phyloP scores from a whole-genome alignment of 2,113 vertebrate species.

The Bolborhynchus lineola region DNA sequence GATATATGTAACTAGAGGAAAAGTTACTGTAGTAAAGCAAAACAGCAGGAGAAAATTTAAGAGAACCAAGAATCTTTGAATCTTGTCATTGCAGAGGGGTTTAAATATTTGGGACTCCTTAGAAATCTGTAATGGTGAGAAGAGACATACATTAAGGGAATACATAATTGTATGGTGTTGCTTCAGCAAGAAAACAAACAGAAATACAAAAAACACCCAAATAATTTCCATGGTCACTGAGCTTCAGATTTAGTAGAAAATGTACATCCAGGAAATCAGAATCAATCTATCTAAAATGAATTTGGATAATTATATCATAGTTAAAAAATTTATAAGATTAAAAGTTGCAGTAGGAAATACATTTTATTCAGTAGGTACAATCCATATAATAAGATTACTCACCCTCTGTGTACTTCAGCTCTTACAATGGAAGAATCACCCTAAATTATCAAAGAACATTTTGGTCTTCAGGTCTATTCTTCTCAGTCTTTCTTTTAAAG shows the following conservation, averaged over 20 bases:
- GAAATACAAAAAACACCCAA: rapidly evolving
- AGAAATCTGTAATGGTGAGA: neutral
- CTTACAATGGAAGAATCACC: neutral
- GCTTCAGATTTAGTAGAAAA: neutral
- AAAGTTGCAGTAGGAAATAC: neutral
- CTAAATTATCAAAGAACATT: neutral
- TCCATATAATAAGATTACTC: neutral
- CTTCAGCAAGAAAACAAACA: neutral
- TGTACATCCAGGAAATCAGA: neutral
- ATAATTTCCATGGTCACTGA: neutral
- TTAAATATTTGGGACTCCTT: neutral
- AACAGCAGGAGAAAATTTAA: neutral
- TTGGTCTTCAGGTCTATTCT: neutral
- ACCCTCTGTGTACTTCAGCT: neutral
- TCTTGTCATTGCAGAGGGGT: neutral
- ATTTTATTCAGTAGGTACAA: neutral
- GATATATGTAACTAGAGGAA: neutral
- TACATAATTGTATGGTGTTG: neutral
- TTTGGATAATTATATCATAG: neutral
- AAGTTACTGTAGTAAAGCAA: neutral
- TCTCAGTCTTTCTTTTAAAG: neutral
- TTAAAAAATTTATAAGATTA: neutral
- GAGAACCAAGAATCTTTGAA: neutral
- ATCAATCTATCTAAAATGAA: neutral
- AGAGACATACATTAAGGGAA: neutral